Conservation (phyloP, 2,797 vertebrate genomes). For the Molossus molossus region DNA sequence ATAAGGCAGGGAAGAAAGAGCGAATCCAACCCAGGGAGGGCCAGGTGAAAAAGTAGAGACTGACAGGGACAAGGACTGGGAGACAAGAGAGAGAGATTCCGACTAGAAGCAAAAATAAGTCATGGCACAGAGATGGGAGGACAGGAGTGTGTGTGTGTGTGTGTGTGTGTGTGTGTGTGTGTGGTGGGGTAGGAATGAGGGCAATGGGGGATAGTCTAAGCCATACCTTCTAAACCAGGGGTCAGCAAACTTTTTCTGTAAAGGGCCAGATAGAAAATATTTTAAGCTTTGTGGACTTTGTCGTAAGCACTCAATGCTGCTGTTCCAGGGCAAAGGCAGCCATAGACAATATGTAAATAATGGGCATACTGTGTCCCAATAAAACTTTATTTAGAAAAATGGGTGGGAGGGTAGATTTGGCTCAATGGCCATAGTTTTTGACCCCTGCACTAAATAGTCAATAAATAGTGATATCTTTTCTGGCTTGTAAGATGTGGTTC, state of each 20-base stretch:
- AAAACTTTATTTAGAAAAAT: slow-evolving; percentile 75
- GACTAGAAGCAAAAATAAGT: slow-evolving; percentile 26
- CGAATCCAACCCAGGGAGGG: background rate
- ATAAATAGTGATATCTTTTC: background rate
- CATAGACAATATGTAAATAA: slow-evolving; percentile 35
- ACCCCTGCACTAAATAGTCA: slow-evolving; percentile 46
- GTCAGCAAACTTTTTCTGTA: background rate
- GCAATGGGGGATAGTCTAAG: background rate
- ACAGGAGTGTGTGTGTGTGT: background rate
- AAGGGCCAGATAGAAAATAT: slow-evolving; percentile 34
- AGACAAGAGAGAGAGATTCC: background rate
- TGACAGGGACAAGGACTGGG: background rate
- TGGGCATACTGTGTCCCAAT: slow-evolving; percentile 13
- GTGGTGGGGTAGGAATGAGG: background rate
- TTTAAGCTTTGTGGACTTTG: slow-evolving; percentile 44
- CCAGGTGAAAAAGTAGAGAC: slow-evolving; percentile 30
- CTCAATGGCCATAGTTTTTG: slow-evolving; percentile 9
- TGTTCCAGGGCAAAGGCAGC: background rate
- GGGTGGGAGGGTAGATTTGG: background rate
- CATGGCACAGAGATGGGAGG: background rate
- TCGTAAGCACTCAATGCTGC: background rate
- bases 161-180: background rate
- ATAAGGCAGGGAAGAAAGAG: background rate
- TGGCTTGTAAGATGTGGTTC: slow-evolving; percentile 28
- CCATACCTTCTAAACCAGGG: background rate